Evolutionary conservation across 2,797 vertebrate species (phyloP).

Genomic region (Gorsachius magnificus): DNA sequence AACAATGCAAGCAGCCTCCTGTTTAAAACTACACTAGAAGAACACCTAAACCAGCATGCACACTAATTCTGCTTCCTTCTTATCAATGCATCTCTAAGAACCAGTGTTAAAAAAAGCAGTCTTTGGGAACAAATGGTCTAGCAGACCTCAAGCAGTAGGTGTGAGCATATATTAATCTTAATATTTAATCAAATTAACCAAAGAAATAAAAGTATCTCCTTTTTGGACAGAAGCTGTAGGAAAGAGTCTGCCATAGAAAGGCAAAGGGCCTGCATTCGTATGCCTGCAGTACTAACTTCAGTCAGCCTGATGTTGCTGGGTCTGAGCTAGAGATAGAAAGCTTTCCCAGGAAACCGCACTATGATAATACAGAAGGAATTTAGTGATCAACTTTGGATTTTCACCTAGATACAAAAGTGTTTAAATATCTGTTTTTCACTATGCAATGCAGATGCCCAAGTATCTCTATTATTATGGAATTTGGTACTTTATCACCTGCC

Average conservation of each 20-base stretch:
- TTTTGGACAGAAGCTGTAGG: not conserved
- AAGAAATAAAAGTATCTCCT: not conserved
- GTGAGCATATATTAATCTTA: not conserved
- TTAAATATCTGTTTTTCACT: not conserved
- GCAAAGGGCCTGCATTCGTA: not conserved
- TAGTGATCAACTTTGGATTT: not conserved
- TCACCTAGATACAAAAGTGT: not conserved
- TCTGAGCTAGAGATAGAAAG: not conserved
- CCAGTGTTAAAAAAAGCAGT: not conserved
- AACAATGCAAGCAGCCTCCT: not conserved
- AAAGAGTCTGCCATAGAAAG: not conserved
- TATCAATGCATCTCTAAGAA: not conserved
- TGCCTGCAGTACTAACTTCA: not conserved
- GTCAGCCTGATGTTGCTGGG: not conserved
- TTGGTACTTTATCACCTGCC: not conserved
- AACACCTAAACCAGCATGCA: not conserved
- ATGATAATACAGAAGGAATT: not conserved
- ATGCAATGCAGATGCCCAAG: not conserved
- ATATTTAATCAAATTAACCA: not conserved
- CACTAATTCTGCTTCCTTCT: not conserved
- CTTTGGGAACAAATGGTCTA: not conserved
- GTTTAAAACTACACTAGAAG: not conserved
- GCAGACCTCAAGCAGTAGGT: not conserved
- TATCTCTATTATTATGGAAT: not conserved
- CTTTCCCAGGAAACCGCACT: not conserved